Conservation (phyloP, 2,113 vertebrate genomes). For the Apteryx owenii region DNA sequence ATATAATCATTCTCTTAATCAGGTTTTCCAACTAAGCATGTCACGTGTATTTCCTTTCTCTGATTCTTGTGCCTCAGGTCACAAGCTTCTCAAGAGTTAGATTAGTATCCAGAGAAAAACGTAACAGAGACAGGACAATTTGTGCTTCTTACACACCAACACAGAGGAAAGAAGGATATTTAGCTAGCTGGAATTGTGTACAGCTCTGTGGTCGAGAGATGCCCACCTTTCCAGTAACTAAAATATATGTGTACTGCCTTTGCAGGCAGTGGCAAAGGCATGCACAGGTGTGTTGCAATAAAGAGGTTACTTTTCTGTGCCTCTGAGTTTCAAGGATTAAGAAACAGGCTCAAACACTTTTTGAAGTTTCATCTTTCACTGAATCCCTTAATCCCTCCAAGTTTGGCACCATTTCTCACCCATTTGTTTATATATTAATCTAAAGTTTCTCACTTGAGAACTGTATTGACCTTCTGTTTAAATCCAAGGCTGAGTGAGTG, state of each 20-base stretch:
- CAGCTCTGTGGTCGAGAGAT: neutral
- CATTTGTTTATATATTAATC: constrained; percentile 54
- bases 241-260: neutral
- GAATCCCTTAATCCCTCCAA: constrained; percentile 65
- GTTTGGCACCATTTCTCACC: constrained; percentile 54
- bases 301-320: constrained; percentile 43
- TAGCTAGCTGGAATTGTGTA: neutral
- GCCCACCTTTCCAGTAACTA: neutral
- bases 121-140: neutral
- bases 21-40: neutral
- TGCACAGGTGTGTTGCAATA: constrained; percentile 23
- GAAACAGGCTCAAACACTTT: constrained; percentile 33
- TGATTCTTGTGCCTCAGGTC: neutral
- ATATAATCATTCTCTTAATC: neutral
- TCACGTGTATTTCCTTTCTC: neutral
- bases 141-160: neutral
- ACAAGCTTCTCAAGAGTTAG: neutral
- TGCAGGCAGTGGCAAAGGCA: neutral
- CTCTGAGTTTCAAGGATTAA: constrained; percentile 63
- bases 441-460: constrained; percentile 60
- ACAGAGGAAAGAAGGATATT: neutral
- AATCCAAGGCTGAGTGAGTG: constrained; percentile 26
- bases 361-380: constrained; percentile 67
- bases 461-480: constrained; percentile 32
- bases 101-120: neutral